Conservation (phyloP, 2,797 vertebrate genomes). For the Phrynocephalus guinanensis region DNA sequence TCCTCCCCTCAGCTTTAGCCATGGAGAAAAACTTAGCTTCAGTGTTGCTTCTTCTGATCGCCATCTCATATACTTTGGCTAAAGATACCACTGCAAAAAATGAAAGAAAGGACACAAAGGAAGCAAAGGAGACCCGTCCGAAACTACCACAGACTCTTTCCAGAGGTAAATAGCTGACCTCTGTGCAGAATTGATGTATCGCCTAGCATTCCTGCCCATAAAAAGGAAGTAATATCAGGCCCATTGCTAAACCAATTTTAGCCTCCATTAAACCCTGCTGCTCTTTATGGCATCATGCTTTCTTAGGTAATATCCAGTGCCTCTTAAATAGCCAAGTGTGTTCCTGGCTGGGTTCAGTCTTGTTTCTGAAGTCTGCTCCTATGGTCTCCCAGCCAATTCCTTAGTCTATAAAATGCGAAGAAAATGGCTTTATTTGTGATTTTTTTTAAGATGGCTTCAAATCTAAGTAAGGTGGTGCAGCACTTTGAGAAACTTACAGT, state of each 20-base stretch:
- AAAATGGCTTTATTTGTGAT: not conserved
- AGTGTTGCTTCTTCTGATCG: constrained; percentile 81
- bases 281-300: accelerated
- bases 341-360: not conserved
- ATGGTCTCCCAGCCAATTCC: not conserved
- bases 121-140: constrained; percentile 59
- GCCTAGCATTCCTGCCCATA: not conserved
- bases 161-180: constrained; percentile 82
- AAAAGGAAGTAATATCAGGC: not conserved
- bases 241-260: not conserved
- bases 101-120: constrained; percentile 80
- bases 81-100: constrained; percentile 80
- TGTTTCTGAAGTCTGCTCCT: not conserved
- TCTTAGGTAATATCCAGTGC: accelerated
- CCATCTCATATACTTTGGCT: constrained; percentile 79
- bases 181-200: not conserved
- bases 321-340: not conserved
- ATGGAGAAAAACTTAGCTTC: constrained; percentile 85
- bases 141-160: constrained; percentile 91
- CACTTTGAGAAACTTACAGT: not conserved
- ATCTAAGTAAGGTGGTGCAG: not conserved
- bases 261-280: accelerated
- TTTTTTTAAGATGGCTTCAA: not conserved
- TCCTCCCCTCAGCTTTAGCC: constrained; percentile 62
- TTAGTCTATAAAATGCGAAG: not conserved